A percentile compares a stretch with the other conserved stretches of the same genome.
phyloP scores from a whole-genome alignment of 2,113 vertebrate species.

The Limnothrissa miodon region DNA sequence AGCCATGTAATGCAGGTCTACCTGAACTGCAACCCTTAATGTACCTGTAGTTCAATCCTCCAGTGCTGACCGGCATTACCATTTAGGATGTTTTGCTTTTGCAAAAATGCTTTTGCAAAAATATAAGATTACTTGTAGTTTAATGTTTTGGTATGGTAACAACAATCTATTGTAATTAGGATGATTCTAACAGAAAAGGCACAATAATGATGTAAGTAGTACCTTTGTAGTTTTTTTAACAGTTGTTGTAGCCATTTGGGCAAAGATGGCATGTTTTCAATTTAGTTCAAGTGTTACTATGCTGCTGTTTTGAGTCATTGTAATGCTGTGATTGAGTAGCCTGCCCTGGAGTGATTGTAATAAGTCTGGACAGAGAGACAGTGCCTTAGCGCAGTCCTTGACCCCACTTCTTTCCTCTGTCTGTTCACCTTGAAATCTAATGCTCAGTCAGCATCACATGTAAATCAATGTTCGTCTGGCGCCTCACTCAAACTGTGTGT shows the following conservation, averaged over 20 bases:
- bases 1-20: background rate
- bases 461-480: constrained; percentile 15
- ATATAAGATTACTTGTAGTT: background rate
- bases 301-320: background rate
- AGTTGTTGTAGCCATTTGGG: too few species aligned
- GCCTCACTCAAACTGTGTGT: constrained; percentile 51
- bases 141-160: background rate
- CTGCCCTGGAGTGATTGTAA: background rate
- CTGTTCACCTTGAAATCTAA: constrained; percentile 14
- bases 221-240: too few species aligned
- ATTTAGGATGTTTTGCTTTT: background rate
- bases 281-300: background rate
- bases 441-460: constrained; percentile 9
- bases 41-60: too few species aligned
- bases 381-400: background rate
- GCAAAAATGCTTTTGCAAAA: too few species aligned
- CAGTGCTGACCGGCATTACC: too few species aligned
- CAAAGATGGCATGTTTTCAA: background rate
- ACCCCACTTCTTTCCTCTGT: background rate
- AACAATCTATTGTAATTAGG: too few species aligned
- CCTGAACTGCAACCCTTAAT: background rate
- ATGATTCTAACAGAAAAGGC: too few species aligned
- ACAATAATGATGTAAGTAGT: background rate
- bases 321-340: background rate
- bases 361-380: background rate